Evolutionary conservation across 2,888 invertebrate species (phyloP).

Genomic region (Isotomurus palustris): DNA sequence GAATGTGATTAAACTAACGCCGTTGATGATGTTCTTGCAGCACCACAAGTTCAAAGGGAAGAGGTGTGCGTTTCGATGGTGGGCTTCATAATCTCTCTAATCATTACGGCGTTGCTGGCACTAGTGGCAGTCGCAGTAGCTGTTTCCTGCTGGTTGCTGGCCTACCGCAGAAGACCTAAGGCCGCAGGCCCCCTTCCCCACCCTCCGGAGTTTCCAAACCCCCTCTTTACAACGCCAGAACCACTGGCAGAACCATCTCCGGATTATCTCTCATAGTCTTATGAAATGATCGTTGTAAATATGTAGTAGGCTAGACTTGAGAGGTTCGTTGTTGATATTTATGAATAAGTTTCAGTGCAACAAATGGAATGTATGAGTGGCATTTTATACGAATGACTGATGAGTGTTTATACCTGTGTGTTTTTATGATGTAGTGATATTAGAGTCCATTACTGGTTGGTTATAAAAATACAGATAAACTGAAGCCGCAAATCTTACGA

Average conservation of each 20-base stretch:
- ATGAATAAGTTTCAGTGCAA: background rate
- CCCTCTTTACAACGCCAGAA: constrained; percentile 78
- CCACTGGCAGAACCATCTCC: constrained; percentile 76
- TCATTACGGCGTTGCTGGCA: constrained; percentile 84
- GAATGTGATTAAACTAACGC: too few species aligned
- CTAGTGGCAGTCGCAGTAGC: constrained; percentile 90
- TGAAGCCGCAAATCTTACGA: background rate
- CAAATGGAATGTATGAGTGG: background rate
- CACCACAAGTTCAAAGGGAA: constrained; percentile 52
- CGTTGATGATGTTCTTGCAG: constrained; percentile 16
- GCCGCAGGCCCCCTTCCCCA: constrained; percentile 85
- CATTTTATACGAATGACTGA: background rate
- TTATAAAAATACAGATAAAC: background rate
- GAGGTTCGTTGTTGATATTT: background rate
- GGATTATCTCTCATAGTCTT: constrained; percentile 60
- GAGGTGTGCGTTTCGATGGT: constrained; percentile 92
- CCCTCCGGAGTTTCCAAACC: constrained; percentile 92
- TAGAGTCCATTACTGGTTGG: background rate
- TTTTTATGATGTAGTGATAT: background rate
- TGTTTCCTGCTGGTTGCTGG: constrained; percentile 92
- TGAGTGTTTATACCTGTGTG: background rate
- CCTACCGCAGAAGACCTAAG: constrained; percentile 81
- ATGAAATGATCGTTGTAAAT: constrained; percentile 2
- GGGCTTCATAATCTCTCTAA: constrained; percentile 84
- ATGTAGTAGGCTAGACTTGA: background rate